Base-by-base conservation (phyloP, 35 echinoderm and acorn worm species). In the Diadema setosum region DNA sequence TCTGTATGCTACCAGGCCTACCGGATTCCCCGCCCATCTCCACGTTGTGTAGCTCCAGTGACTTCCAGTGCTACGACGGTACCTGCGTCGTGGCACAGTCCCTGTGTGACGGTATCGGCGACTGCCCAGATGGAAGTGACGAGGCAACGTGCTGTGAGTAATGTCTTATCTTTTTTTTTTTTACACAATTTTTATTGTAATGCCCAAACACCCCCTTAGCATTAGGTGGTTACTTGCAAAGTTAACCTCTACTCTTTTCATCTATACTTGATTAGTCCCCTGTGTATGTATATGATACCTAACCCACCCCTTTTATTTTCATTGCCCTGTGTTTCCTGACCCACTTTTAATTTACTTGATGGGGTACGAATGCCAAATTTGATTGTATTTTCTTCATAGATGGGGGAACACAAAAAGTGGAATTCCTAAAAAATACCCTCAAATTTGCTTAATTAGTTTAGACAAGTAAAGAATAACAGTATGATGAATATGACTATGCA, bases 61-160 rank as follows among this genome's bases (percentile, higher is more conserved):
- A 90, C 16, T 65, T 21, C 40, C 81, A 82, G 40, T 90, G 88
- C 55, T n/a, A 25, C 2, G 63, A 83, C 23, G 88, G 88, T 16
- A 39, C 81, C 61, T 90, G 88, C n/a, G 80, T 90, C 1, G 58
- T 31, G 16, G 25, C 60, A 33, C 45, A 44, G 45, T 81, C 59
- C 23, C 17, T 83, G 41, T 90, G 88, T 75, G 88, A 90, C 55
- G 88, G 88, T 0, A 82, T 61, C 26, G n/a, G 20, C 20, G 88
- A 90, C 30, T 90, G 88, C 42, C 15, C 40, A 4, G 88, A 90
- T 41, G 80, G 88, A 2, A 90, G 88, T 46, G 88, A 90, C 27
- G 88, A 90, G 69, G 84, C 67, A 84, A 41, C 64, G 26, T 90
- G 88, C 39, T 39, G 88, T 90, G 55, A 90, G 88, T 83, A 8